Evolutionary conservation across 2,797 vertebrate genomes (phyloP), one percentile per base, ranked within the genome.

Genomic region (Melanotaenia parkinsoni): DNA sequence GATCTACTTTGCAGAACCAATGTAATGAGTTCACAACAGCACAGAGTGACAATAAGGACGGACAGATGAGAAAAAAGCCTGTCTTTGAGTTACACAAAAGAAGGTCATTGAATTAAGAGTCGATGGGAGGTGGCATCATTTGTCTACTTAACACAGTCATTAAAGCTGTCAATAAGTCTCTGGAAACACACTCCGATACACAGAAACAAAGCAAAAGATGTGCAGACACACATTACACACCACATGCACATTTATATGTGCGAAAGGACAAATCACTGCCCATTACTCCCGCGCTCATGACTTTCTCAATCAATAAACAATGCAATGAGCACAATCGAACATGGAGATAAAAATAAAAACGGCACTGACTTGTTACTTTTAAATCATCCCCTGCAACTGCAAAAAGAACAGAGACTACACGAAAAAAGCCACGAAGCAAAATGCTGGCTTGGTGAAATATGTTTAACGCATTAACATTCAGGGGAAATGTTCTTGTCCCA

Each of bases 61-160:
- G 69, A 63, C 56, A 67, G 67, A 66, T 74, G 70, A 35, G 79
- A 61, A 66, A 61, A 73, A 35, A 59, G 70, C 45, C 38, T 35
- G 37, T 22, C 6, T 43, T 70, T 33, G 28, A 53, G 56, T 7
- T 32, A 58, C 64, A 78, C 76, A 75, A 67, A 79, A 70, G 60
- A 83, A 78, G 81, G 78, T 88, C 78, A 76, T 67, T 58, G 40
- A 35, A 18, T 51, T 22, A 24, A 50, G 22, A 56, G 57, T 53
- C 13, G 1, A 50, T 59, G 33, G 43, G 38, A 32, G 65, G 11
- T 6, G 4, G 47, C 62, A 60, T 38, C 26, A 76, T 86, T 62
- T 74, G 64, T 83, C 65, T 72, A 40, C 64, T 77, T 74, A 76
- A 83, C 24, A 12, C 35, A 33, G 37, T 22, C 72, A 64, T 50